Percentiles rank a stretch among this genome's conserved stretches.
These are phyloP conservation scores for Hestina assimilis DNA, from an alignment of 1,140 invertebrate species.

Conservation along the genomic window DNA sequence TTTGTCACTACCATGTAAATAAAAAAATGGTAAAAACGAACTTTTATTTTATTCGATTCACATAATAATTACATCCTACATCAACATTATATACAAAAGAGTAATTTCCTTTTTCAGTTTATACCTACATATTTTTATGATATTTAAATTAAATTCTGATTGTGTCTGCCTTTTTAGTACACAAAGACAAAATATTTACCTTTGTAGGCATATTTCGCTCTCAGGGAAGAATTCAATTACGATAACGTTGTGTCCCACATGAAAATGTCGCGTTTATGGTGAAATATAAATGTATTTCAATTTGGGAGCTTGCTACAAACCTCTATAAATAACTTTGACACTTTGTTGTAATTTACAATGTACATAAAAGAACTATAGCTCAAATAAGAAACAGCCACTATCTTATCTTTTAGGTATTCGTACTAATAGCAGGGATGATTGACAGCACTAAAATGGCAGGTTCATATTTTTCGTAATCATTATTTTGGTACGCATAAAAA, in stretches of 20 bases:
- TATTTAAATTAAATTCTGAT: slow-evolving; percentile 26
- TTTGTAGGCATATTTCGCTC: slow-evolving; percentile 54
- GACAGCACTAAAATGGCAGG: too few relatives aligned
- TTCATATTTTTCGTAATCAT: too few relatives aligned
- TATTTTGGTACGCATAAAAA: too few relatives aligned
- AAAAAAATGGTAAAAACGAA: too few relatives aligned
- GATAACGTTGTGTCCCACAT: slow-evolving; percentile 74
- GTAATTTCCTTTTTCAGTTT: too few relatives aligned
- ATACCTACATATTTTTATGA: too few relatives aligned
- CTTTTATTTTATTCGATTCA: too few relatives aligned
- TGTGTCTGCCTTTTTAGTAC: slow-evolving; percentile 20
- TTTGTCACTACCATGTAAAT: too few relatives aligned
- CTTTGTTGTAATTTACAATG: too few relatives aligned
- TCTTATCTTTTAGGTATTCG: neutral
- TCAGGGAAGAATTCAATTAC: slow-evolving; percentile 74
- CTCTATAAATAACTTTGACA: slow-evolving; percentile 72
- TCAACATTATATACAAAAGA: too few relatives aligned
- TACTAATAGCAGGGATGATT: neutral
- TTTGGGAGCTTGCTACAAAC: slow-evolving; percentile 71
- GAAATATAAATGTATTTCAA: slow-evolving; percentile 78
- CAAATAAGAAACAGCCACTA: neutral
- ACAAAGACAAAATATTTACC: slow-evolving; percentile 41
- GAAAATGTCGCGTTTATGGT: slow-evolving; percentile 77
- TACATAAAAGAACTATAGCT: too few relatives aligned
- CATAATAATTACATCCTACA: too few relatives aligned